Percentiles rank a stretch among this genome's conserved stretches.
Conservation (phyloP, 2,888 invertebrate genomes). For the Brassicogethes aeneus region DNA sequence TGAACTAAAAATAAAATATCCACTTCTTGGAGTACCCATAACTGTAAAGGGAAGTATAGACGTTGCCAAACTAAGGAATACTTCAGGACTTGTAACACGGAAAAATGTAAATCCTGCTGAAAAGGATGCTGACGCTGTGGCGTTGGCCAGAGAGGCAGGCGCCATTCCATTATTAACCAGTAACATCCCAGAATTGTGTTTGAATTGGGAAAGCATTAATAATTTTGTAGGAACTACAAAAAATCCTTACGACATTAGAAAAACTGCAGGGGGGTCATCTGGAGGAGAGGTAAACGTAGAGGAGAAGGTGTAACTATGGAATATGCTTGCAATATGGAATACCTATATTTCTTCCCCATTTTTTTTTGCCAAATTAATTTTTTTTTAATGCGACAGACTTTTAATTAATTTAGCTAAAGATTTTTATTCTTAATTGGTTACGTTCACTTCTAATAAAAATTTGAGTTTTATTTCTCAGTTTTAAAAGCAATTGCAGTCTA, state of each 20-base stretch:
- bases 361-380: too few species aligned
- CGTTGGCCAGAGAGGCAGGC: conserved; percentile 44
- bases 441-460: too few species aligned
- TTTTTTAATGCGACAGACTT: too few species aligned
- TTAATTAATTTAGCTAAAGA: too few species aligned
- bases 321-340: too few species aligned
- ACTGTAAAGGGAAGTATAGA: conserved; percentile 64
- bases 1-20: background rate
- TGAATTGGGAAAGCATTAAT: conserved; percentile 81
- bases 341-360: too few species aligned
- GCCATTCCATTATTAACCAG: conserved; percentile 74
- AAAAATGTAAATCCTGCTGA: conserved; percentile 43
- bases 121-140: conserved; percentile 61
- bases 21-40: conserved; percentile 71
- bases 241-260: conserved; percentile 72
- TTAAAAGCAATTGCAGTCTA: too few species aligned
- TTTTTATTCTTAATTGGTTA: too few species aligned
- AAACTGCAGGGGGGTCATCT: conserved; percentile 79
- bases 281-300: conserved; percentile 78
- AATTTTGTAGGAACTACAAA: conserved; percentile 65
- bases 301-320: too few species aligned
- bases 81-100: conserved; percentile 54
- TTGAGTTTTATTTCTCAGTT: too few species aligned
- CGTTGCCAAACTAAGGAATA: conserved; percentile 46
- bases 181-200: conserved; percentile 80